Evolutionary conservation across 2,113 vertebrate genomes (phyloP), one percentile per base, ranked within the genome.

Genomic region (Mesembrinibis cayennensis): DNA sequence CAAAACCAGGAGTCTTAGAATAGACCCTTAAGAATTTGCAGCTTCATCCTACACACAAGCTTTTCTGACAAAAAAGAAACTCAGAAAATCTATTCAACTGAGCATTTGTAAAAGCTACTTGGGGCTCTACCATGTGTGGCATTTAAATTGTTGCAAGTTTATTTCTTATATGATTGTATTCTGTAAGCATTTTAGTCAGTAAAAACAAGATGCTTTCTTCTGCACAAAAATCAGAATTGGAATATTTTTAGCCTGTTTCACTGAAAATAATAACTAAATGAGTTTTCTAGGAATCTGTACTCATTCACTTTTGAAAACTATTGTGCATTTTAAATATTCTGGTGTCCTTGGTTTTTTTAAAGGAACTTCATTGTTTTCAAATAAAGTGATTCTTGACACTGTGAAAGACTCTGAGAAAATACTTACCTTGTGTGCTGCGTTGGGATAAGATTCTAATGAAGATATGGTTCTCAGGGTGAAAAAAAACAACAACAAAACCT

Each of bases 391-490:
- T 16, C 13, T 81, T 92, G 82, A 45, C 11, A 17, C 29, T 55
- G 6, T 50, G 76, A 47, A 76, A 79, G 12, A 44, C 45, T 90
- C 42, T 89, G 18, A 77, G 32, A 79, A 84, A 79, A 34, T 62
- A 61, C 38, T 86, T 36, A 21, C 40, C n/a, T 22, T 80, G 7
- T 79, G 23, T 58, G 18, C 22, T 70, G 14, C 1, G 2, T 17
- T 52, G 32, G 5, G 32, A 29, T 53, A 56, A 82, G 13, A 20
- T 6, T 70, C 18, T 70, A n/a, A 55, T 44, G 30, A 53, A 27
- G 45, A 32, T 79, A 5, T 0, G 2, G 32, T 62, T 73, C 16
- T 38, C 34, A 10, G 2, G 2, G 2, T 1, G 8, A 7, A 1
- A 3, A 7, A 8, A 7, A 32, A 7, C 6, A 38, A 13, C 18